phyloP scores from a whole-genome alignment of 1,140 invertebrate species.

The Tribolium castaneum region DNA sequence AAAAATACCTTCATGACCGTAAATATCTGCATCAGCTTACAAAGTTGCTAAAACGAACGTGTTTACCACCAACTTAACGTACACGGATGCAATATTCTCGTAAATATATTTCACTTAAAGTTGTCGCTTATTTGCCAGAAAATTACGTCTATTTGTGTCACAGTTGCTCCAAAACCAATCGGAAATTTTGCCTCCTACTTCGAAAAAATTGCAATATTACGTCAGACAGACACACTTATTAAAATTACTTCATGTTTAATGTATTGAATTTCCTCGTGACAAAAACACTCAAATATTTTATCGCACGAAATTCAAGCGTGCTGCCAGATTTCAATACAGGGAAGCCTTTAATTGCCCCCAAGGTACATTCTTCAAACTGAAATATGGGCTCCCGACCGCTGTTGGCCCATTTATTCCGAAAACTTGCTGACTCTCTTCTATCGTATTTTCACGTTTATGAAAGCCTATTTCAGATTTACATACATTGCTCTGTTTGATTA shows the following conservation, averaged over 20 bases:
- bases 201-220: neutral
- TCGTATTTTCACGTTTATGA: conserved; percentile 31
- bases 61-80: conserved; percentile 2
- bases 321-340: conserved; percentile 27
- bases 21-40: conserved; percentile 4
- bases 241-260: conserved; percentile 33
- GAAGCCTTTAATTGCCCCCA: conserved; percentile 31
- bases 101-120: conserved; percentile 4
- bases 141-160: neutral
- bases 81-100: neutral
- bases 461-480: conserved; percentile 30
- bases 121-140: neutral
- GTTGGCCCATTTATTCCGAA: conserved; percentile 26
- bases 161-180: neutral
- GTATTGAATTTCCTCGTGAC: conserved; percentile 19
- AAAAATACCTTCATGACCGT: neutral
- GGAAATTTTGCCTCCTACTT: neutral
- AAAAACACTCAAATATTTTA: conserved; percentile 36
- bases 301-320: conserved; percentile 19
- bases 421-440: conserved; percentile 24
- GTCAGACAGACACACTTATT: neutral
- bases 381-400: conserved; percentile 24
- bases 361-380: conserved; percentile 35
- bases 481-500: conserved; percentile 25
- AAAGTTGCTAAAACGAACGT: conserved; percentile 6